These are phyloP conservation scores for Fabriciana adippe DNA, from an alignment of 2,888 invertebrate species.

Conservation along the genomic window DNA sequence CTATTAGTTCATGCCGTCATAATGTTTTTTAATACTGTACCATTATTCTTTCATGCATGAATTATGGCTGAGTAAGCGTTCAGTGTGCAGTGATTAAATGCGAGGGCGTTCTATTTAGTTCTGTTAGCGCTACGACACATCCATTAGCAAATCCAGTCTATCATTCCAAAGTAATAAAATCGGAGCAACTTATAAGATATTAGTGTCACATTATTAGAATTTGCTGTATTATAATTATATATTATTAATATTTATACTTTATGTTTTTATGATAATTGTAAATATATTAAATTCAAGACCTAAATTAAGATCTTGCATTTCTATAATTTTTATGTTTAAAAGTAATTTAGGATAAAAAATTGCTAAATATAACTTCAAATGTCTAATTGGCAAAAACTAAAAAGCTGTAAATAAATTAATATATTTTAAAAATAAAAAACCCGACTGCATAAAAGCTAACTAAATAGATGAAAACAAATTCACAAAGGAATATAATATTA, in stretches of 20 bases:
- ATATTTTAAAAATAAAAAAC: no score
- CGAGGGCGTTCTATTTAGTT: constrained; percentile 49
- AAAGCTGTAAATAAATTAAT: no score
- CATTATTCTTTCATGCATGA: constrained; percentile 5
- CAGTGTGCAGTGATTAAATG: constrained; percentile 37
- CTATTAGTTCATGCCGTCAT: not conserved
- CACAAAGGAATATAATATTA: no score
- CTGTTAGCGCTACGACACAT: constrained; percentile 55
- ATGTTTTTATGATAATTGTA: not conserved
- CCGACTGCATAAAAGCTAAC: no score
- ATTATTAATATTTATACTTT: not conserved
- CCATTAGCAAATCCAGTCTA: constrained; percentile 62
- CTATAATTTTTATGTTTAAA: no score
- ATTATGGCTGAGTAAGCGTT: constrained; percentile 38
- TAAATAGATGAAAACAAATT: no score
- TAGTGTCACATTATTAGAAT: not conserved
- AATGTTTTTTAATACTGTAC: not conserved
- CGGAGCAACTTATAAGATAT: no score
- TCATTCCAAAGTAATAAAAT: constrained; percentile 57
- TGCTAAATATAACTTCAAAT: no score
- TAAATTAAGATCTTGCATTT: no score
- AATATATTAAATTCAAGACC: no score
- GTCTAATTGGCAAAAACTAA: no score
- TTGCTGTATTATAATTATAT: not conserved
- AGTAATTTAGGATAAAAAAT: no score